Percentiles rank a stretch among this genome's conserved stretches.
These are phyloP conservation scores for Propithecus coquereli DNA, from an alignment of 2,113 vertebrate species.

Conservation along the genomic window DNA sequence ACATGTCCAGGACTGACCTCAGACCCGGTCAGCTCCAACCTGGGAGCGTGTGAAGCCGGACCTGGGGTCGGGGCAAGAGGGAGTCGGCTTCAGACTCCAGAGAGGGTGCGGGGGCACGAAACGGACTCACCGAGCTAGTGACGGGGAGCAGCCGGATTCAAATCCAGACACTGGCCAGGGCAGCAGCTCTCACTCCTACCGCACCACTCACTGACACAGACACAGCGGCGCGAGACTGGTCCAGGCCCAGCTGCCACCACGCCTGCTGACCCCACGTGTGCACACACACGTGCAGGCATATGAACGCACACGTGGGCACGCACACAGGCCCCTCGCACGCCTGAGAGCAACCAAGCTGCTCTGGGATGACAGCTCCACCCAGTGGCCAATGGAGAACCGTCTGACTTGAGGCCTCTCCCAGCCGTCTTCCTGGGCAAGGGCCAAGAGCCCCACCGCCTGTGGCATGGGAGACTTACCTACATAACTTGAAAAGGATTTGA, in stretches of 20 bases:
- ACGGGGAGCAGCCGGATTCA: background rate
- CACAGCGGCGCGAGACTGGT: rapidly evolving
- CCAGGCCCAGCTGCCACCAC: background rate
- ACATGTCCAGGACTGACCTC: rapidly evolving
- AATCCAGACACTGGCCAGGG: background rate
- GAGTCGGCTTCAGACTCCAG: background rate
- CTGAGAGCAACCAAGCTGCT: background rate
- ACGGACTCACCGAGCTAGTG: background rate
- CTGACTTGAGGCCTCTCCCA: rapidly evolving
- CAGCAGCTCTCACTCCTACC: background rate
- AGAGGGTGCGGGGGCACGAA: no score
- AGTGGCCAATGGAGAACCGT: background rate
- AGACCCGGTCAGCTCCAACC: background rate
- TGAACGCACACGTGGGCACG: rapidly evolving
- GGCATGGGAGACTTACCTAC: rapidly evolving
- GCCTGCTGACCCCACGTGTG: no score
- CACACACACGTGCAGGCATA: rapidly evolving
- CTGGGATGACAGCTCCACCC: background rate
- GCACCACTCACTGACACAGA: background rate
- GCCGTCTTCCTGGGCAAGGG: background rate
- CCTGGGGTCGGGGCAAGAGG: background rate
- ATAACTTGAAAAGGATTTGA: background rate
- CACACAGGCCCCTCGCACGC: background rate
- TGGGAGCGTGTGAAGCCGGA: rapidly evolving
- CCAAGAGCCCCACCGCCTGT: rapidly evolving